Conservation (phyloP, 2,113 vertebrate species). For the Acanthochromis polyacanthus region DNA sequence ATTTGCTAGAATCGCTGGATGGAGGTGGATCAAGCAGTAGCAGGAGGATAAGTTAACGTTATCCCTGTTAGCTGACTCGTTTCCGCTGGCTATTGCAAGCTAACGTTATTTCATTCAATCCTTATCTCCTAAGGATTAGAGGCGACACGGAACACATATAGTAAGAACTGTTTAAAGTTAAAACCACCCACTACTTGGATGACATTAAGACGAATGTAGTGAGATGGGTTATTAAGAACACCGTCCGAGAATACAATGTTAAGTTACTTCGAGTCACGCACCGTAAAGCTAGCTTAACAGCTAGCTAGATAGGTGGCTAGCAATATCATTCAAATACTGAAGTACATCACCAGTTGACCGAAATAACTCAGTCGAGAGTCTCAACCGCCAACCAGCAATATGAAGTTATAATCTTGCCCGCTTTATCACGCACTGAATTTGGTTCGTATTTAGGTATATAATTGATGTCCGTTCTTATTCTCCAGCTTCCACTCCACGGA, state of each 20-base stretch:
- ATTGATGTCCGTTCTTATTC: slow-evolving; percentile 61
- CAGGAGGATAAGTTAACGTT: slow-evolving; percentile 53
- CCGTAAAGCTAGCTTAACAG: slow-evolving; percentile 80
- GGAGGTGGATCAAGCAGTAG: slow-evolving; percentile 37
- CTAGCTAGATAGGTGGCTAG: slow-evolving; percentile 83
- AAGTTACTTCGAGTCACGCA: slow-evolving; percentile 74
- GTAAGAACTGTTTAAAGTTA: background rate
- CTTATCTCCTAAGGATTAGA: slow-evolving; percentile 38
- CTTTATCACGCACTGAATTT: background rate
- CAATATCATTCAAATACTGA: slow-evolving; percentile 71
- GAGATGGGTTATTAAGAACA: slow-evolving; percentile 14
- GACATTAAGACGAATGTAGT: background rate
- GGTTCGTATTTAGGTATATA: slow-evolving; percentile 25
- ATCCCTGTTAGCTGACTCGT: slow-evolving; percentile 68
- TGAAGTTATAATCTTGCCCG: background rate
- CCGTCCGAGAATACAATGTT: slow-evolving; percentile 24
- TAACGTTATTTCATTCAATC: slow-evolving; percentile 84
- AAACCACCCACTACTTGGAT: background rate
- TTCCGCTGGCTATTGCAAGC: slow-evolving; percentile 72
- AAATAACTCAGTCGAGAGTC: slow-evolving; percentile 21
- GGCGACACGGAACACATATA: slow-evolving; percentile 9
- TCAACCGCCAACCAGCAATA: slow-evolving; percentile 14
- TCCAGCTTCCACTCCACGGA: slow-evolving; percentile 54
- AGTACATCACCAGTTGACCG: slow-evolving; percentile 70
- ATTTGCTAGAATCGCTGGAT: slow-evolving; percentile 46